phyloP scores from a whole-genome alignment of 2,888 invertebrate genomes.

The Molorchus minor region DNA sequence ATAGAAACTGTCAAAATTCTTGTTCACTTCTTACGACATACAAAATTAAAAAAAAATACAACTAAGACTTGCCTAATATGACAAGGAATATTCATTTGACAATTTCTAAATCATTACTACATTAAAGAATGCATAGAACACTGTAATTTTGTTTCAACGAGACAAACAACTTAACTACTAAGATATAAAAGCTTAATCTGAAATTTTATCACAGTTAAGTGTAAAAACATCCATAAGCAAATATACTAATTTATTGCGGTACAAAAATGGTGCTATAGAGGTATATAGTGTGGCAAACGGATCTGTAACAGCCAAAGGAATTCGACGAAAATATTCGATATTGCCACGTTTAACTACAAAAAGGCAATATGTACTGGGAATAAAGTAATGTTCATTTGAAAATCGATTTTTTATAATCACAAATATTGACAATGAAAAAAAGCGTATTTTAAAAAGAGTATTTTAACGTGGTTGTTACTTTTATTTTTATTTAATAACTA shows the following conservation, averaged over 20 bases:
- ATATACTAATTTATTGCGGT: neutral
- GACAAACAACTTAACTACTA: neutral
- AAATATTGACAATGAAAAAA: too few relatives aligned
- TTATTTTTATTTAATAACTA: too few relatives aligned
- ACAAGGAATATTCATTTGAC: neutral
- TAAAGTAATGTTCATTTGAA: too few relatives aligned
- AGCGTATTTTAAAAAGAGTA: too few relatives aligned
- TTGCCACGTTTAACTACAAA: too few relatives aligned
- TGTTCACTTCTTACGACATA: neutral
- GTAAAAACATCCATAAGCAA: conserved; percentile 2
- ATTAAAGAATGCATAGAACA: neutral
- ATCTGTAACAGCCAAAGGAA: too few relatives aligned
- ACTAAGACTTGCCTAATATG: neutral
- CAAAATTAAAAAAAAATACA: neutral
- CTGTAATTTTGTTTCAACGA: neutral
- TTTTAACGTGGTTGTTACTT: too few relatives aligned
- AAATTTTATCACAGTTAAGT: conserved; percentile 21
- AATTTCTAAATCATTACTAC: neutral
- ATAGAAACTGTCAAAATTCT: conserved; percentile 6
- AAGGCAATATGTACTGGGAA: too few relatives aligned
- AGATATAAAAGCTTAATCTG: neutral
- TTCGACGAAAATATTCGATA: too few relatives aligned
- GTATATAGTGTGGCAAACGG: too few relatives aligned
- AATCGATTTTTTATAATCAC: too few relatives aligned
- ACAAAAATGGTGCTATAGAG: too few relatives aligned